A percentile compares a stretch with the other conserved stretches of the same genome.
Conservation (phyloP, 2,797 vertebrate species). For the Lagorchestes hirsutus region DNA sequence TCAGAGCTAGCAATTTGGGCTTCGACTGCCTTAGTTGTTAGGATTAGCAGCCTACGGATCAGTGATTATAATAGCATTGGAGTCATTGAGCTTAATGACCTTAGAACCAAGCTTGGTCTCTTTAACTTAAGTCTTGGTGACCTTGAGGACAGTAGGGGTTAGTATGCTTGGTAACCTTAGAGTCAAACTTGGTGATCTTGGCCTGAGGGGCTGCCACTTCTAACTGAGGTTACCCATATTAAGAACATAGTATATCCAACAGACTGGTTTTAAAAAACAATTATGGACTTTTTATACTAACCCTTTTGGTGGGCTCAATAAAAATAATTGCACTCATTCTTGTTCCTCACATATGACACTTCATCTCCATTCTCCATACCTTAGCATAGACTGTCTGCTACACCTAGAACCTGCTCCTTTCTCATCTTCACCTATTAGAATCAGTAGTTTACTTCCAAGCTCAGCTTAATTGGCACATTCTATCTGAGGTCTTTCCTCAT, state of each 20-base stretch:
- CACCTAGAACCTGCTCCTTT: neutral
- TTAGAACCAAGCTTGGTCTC: neutral
- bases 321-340: neutral
- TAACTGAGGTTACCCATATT: neutral
- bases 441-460: neutral
- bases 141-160: neutral
- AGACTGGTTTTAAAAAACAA: neutral
- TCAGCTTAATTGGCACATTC: neutral
- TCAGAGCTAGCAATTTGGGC: neutral
- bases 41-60: neutral
- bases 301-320: neutral
- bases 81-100: neutral
- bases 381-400: neutral
- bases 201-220: neutral
- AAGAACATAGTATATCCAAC: neutral
- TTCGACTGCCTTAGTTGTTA: neutral
- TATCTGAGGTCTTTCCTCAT: neutral
- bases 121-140: neutral
- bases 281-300: neutral
- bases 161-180: neutral
- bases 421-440: neutral
- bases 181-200: neutral
- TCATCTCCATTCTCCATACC: neutral
- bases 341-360: neutral
- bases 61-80: neutral